Base-by-base conservation (phyloP, 2,797 vertebrate genomes). In the Jordanella pulchra region DNA sequence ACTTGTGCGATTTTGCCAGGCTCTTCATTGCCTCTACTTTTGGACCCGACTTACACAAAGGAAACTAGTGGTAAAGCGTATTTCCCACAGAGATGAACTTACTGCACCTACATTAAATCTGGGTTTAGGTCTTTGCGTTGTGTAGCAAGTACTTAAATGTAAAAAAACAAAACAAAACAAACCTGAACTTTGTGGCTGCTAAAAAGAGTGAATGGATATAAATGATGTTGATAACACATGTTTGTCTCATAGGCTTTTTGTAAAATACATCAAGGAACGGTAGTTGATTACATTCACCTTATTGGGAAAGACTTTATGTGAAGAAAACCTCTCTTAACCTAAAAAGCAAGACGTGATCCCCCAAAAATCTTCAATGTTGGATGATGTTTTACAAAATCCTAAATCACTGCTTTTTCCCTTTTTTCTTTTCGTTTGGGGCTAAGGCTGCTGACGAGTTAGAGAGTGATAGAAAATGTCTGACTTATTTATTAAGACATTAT, bases 11-110 rank as follows among this genome's bases (percentile, higher is more conserved):
- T 77, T 85, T 66, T 79, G 55, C 61, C 73, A 77, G 61, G 67
- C 61, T 74, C 54, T 74, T 54, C 78, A 79, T 77, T 89, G 82
- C 80, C 53, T 70, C 54, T 79, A 65, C 85, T 87, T 75, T 84
- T 83, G 77, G 79, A 70, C 50, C 18, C 63, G 23, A 72, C 35
- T 73, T 54, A 60, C 55, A 69, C 67, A 58, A n/a, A 25, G 35
- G 30, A 61, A 32, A 39, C 35, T 35, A 21, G 21, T 61, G 30
- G 10, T 39, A 61, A 61, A 11, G 9, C 21, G 35, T 7, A 61
- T 61, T 25, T 42, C 11, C 13, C 23, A 5, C 63, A 56, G 7
- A 67, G 44, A 65, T 27, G 42, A 74, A 77, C 50, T 73, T 35
- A 27, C 12, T 27, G 17, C 50, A 35, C 17, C 53, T 72, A 56